Base-by-base conservation (phyloP, 2,113 vertebrate species). In the Corythornis cristatus region DNA sequence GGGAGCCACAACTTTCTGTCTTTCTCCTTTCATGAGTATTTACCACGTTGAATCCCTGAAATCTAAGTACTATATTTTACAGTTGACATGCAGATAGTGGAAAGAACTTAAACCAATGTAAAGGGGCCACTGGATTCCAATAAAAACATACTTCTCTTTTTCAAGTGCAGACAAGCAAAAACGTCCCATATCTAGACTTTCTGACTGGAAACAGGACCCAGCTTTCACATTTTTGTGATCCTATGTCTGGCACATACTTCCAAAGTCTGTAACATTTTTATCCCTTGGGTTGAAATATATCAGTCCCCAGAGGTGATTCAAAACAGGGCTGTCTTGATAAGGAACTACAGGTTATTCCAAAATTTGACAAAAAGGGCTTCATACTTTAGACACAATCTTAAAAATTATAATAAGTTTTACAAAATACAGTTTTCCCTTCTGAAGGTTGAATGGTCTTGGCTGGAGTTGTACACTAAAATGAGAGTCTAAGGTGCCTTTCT, bases 181-280 rank as follows among this genome's bases (percentile, higher is more conserved):
- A 54, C 45, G 94, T 96, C 88, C 90, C 95, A 89, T 57, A 79
- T 92, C 93, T 92, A 93, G 78, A 86, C 70, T 95, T 92, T 88
- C 88, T 96, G 92, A 83, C 83, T 94, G 93, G 96, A 93, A 97
- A 96, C 94, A 96, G 80, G 89, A 94, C 96, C 86, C 89, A 82
- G 85, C 68, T 96, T 97, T 96, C 96, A 90, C 95, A 94, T 95
- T 87, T 89, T 94, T 96, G 77, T 96, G 94, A 95, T 96, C 91
- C 79, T 80, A 83, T 71, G 65, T 94, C 94, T 97, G 95, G 96
- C 96, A 95, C 8, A 5, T 72, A 66, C 85, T 90, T 96, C 83
- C 92, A 96, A 86, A 82, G 90, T 62, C 94, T 87, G 56, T 85
- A 97, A 91, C 89, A 46, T 93, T 88, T 93, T 94, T 95, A 96